Evolutionary conservation across 2,888 invertebrate genomes (phyloP), one percentile per base, ranked within the genome.

Genomic region (Pristionchus entomophagus): DNA sequence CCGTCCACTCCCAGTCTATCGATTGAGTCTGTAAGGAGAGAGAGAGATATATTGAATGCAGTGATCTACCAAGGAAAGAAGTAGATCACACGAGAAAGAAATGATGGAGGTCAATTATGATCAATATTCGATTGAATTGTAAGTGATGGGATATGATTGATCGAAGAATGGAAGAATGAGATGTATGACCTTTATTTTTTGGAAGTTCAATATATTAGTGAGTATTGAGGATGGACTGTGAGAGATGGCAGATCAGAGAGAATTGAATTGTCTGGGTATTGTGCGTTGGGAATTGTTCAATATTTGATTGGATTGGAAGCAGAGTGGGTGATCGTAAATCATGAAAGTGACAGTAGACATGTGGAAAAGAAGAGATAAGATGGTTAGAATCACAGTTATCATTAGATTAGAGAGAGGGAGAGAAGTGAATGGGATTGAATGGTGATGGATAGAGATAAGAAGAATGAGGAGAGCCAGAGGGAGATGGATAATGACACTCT

Each of bases 371-470:
- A n/a, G n/a, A 65, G 45, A 51, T 35, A 51, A 82, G 82, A 41
- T 56, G 82, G 65, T 45, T 65, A 49, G n/a, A 45, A 84, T 65
- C 38, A 53, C 49, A 65, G 45, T 62, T 45, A 65, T 65, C 65
- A 84, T 45, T 84, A 65, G 65, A 84, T 51, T 53, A 65, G 29
- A 12, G 41, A 78, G 6, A 45, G 32, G n/a, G 41, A 78, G 6
- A 45, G 32, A 12, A 65, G 82, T 32, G 82, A 56, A 22, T 19
- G 38, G 56, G 53, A 41, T 14, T 41, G 81, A 26, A 53, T 32
- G 53, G n/a, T n/a, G n/a, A n/a, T n/a, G n/a, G n/a, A n/a, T n/a
- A 62, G 49, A 62, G 82, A 82, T 56, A 81, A 29, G 17, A 51
- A 32, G 41, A 59, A 53, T 17, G 49, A 17, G 80, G 82, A 82